These are phyloP conservation scores for Phasianus colchicus DNA, from an alignment of 2,113 vertebrate genomes.

Conservation along the genomic window DNA sequence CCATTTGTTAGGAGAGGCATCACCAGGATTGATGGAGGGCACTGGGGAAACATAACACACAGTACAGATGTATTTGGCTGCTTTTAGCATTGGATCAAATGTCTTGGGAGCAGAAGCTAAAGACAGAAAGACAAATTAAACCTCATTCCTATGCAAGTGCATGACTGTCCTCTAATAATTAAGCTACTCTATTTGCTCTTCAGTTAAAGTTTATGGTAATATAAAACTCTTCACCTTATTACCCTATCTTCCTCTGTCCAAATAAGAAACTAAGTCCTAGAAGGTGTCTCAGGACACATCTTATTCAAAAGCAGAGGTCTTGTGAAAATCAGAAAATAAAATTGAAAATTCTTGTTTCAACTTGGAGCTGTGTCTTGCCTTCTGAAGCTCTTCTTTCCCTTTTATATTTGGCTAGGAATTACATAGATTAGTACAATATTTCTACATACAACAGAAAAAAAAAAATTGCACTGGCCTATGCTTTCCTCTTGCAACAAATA, in stretches of 20 bases:
- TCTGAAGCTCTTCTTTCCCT: background rate
- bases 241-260: background rate
- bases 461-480: background rate
- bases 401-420: background rate
- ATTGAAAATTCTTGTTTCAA: background rate
- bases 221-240: background rate
- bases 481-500: background rate
- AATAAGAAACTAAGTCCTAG: background rate
- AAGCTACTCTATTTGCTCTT: background rate
- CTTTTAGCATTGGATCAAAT: background rate
- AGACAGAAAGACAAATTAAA: background rate
- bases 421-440: background rate
- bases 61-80: background rate
- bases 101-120: background rate
- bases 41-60: background rate
- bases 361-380: background rate
- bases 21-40: background rate
- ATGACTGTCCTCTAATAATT: background rate
- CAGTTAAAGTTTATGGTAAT: background rate
- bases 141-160: background rate
- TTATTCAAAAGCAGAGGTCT: background rate
- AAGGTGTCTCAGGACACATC: background rate
- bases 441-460: background rate
- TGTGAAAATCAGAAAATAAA: background rate
- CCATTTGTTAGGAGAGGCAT: background rate